Base-by-base conservation (phyloP, 1,140 invertebrate species). In the Dreissena polymorpha region DNA sequence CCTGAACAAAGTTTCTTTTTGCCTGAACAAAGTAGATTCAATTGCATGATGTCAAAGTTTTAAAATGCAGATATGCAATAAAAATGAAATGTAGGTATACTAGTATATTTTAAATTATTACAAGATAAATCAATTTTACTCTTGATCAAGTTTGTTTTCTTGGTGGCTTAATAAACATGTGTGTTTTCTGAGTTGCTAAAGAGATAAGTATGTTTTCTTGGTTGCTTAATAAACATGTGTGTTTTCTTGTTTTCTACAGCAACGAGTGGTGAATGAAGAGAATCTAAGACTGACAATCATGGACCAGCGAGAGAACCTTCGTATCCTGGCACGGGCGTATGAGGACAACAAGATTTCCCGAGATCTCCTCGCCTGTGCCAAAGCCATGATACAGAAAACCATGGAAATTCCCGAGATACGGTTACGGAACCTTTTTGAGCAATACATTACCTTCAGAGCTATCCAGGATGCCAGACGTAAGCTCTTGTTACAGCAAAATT, bases 291-390 rank as follows among this genome's bases (percentile, higher is more conserved):
- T 76, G 53, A 60, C 72, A 10, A 69, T 70, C 21, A 25, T 65
- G 10, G 81, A 83, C 25, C 71, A 83, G 27, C 64, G 23, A n/a
- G 67, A 69, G 29, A 83, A 83, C 27, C 64, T 83, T 12, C 2
- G 55, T 6, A 60, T 75, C 21, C 60, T 83, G 13, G 49, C 39
- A 16, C n/a, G 21, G 18, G 81, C 81, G 8, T 83, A 76, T 74
- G 70, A 83, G 25, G 60, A 75, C 50, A 83, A 83, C 64, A 83
- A 76, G 51, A 83, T 83, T 49, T 83, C 81, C 12, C 57, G 70
- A 21, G 72, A 83, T n/a, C 63, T 76, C 10, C 72, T 29, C 10
- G 23, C 70, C 65, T 68, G 69, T 71, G 71, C 72, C n/a, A 69
- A 65, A 55, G 64, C 72, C 49, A 76, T 83, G 72, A 75, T 83